phyloP scores from a whole-genome alignment of 2,113 vertebrate genomes.

The Tetrax tetrax region DNA sequence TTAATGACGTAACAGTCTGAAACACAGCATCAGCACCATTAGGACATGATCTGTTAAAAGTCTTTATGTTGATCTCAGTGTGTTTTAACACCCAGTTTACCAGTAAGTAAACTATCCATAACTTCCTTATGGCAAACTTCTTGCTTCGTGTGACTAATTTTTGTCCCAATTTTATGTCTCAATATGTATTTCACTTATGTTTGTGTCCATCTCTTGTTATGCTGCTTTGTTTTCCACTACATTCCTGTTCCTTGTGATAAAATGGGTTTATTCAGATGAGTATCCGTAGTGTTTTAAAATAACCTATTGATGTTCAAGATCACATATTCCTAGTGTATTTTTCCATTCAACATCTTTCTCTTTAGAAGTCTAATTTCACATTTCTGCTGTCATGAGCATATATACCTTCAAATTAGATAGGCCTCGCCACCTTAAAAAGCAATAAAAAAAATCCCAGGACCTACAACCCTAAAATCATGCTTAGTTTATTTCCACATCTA shows the following conservation, averaged over 20 bases:
- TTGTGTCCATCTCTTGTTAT: background rate
- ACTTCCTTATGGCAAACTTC: background rate
- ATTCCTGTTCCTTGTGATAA: background rate
- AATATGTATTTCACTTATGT: background rate
- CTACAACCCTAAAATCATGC: background rate
- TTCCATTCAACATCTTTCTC: background rate
- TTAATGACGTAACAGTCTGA: background rate
- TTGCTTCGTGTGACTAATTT: background rate
- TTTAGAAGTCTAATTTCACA: background rate
- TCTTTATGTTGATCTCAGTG: background rate
- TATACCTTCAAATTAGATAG: background rate
- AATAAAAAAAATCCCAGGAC: background rate
- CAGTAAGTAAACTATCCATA: background rate
- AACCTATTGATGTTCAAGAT: background rate
- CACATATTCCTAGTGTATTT: background rate
- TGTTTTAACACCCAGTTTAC: background rate
- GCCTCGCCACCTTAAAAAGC: background rate
- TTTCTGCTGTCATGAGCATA: background rate
- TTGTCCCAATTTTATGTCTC: background rate
- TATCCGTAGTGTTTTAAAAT: background rate
- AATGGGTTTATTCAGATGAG: background rate
- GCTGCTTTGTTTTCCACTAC: background rate
- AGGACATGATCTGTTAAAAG: background rate
- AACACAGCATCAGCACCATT: background rate
- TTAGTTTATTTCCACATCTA: slow-evolving; percentile 9